Percentiles rank a stretch among this genome's conserved stretches.
Conservation (phyloP, 2,888 invertebrate genomes). For the Bibio marci region DNA sequence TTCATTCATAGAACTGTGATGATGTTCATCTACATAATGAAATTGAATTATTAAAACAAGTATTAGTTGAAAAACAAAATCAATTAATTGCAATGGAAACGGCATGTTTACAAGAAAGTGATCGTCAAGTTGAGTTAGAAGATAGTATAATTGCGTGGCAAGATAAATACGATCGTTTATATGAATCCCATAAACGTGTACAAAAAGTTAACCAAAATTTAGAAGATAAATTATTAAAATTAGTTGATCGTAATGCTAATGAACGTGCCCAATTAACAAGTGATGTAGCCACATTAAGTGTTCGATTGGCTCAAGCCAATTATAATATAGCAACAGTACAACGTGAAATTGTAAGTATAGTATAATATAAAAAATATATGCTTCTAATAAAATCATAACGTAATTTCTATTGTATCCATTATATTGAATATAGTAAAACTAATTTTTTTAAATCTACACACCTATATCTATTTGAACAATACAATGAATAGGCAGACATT, state of each 20-base stretch:
- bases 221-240: conserved; percentile 81
- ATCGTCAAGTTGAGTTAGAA: conserved; percentile 58
- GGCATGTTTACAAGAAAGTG: conserved; percentile 64
- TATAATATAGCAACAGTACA: conserved; percentile 66
- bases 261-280: conserved; percentile 75
- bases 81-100: conserved; percentile 77
- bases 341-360: conserved; percentile 65
- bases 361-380: no score
- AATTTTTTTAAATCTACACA: no score
- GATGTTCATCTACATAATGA: conserved; percentile 67
- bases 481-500: no score
- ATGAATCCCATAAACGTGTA: conserved; percentile 83
- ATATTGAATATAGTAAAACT: no score
- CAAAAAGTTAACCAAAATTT: conserved; percentile 89
- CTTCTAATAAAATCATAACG: no score
- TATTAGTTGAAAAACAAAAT: conserved; percentile 61
- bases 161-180: conserved; percentile 83
- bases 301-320: conserved; percentile 69
- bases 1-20: conserved; percentile 4
- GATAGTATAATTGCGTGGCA: conserved; percentile 77
- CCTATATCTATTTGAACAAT: no score
- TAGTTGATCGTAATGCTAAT: conserved; percentile 82
- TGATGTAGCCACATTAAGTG: conserved; percentile 71
- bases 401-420: no score
- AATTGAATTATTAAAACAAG: conserved; percentile 71